A percentile compares a stretch with the other conserved stretches of the same genome.
phyloP scores from a whole-genome alignment of 2,888 invertebrate genomes.

The Harmothoe impar region DNA sequence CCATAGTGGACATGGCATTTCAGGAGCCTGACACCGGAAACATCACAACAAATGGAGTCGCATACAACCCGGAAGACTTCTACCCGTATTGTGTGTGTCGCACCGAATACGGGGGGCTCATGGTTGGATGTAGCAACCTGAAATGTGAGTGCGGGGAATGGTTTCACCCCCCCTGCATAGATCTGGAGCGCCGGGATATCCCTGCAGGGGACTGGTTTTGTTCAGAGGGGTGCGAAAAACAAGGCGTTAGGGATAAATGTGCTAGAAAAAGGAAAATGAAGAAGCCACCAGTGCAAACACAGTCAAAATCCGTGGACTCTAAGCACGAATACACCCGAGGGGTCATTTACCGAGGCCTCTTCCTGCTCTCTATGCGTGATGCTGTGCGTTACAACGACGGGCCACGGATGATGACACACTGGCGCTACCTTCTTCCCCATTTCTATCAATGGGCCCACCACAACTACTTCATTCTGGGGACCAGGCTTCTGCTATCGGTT shows the following conservation, averaged over 20 bases:
- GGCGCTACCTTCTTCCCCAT: neutral
- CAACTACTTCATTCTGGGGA: slow-evolving; percentile 34
- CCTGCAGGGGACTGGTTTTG: neutral
- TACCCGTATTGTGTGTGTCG: neutral
- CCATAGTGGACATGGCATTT: neutral
- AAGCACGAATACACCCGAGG: neutral
- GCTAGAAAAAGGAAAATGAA: neutral
- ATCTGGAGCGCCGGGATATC: neutral
- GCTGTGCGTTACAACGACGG: slow-evolving; percentile 21
- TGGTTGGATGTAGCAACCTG: neutral
- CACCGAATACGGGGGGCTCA: neutral
- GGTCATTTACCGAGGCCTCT: neutral
- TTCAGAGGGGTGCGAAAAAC: neutral
- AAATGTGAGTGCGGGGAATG: neutral
- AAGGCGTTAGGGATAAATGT: neutral
- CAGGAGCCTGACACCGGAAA: neutral
- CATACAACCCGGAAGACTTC: neutral
- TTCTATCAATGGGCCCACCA: neutral
- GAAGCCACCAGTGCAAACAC: neutral
- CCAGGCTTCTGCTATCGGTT: neutral
- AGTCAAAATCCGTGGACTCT: neutral
- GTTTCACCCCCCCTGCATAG: neutral
- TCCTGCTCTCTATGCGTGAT: neutral
- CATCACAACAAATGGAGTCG: neutral
- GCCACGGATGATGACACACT: neutral